Evolutionary conservation across 2,113 vertebrate species (phyloP).

Genomic region (Gallinago paraguaiae): DNA sequence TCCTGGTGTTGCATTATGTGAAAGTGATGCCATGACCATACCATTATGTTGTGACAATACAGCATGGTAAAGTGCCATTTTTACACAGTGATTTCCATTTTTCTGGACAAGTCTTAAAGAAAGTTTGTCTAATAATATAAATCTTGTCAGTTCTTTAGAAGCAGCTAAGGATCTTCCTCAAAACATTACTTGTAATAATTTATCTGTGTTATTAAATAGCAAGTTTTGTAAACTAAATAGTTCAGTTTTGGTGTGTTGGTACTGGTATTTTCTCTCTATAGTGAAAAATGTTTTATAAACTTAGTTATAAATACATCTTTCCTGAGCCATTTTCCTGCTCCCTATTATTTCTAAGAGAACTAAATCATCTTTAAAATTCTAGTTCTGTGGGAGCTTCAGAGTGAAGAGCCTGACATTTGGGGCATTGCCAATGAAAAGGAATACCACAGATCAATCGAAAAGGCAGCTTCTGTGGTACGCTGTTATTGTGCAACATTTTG

Average conservation of each 20-base stretch:
- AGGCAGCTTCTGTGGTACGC: not conserved
- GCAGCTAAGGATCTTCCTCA: not conserved
- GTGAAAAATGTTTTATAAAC: not conserved
- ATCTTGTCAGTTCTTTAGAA: not conserved
- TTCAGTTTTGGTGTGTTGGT: not conserved
- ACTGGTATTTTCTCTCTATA: not conserved
- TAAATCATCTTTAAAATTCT: not conserved
- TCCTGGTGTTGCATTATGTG: not conserved
- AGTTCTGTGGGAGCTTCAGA: not conserved
- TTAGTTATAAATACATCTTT: not conserved
- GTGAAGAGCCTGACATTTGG: not conserved
- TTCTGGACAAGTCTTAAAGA: not conserved
- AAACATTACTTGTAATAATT: not conserved
- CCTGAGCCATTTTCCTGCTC: not conserved
- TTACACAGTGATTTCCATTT: not conserved
- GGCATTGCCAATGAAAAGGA: not conserved
- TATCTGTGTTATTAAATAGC: not conserved
- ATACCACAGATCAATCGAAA: not conserved
- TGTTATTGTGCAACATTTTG: not conserved
- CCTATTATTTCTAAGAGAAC: not conserved
- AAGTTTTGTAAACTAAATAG: not conserved
- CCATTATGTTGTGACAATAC: not conserved
- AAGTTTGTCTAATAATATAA: not conserved
- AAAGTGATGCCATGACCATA: not conserved
- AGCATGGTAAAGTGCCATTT: not conserved